Conservation (phyloP, 1,140 invertebrate genomes). For the Macrosteles quadrilineatus region DNA sequence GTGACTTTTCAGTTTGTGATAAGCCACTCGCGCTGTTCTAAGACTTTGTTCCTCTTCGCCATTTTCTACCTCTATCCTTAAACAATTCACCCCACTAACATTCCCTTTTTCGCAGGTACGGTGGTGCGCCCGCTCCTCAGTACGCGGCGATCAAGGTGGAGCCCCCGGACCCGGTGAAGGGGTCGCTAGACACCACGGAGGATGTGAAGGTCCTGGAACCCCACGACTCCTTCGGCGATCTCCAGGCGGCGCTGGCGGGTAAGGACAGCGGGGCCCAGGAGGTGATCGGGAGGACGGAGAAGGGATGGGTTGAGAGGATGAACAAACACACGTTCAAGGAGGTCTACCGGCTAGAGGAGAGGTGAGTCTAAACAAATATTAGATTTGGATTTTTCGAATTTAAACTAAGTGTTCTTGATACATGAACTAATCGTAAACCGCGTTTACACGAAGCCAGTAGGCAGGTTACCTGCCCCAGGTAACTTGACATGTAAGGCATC, state of each 20-base stretch:
- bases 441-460: too few species aligned
- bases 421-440: too few species aligned
- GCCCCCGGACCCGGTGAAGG: conserved; percentile 32
- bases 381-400: too few species aligned
- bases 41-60: too few species aligned
- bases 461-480: too few species aligned
- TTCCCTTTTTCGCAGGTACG: background rate
- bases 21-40: too few species aligned
- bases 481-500: too few species aligned
- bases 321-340: conserved; percentile 23
- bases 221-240: background rate
- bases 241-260: background rate
- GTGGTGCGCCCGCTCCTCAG: background rate
- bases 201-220: conserved; percentile 22
- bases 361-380: background rate
- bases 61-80: too few species aligned
- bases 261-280: conserved; percentile 1
- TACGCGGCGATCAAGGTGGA: conserved; percentile 10
- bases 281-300: conserved; percentile 19
- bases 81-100: too few species aligned
- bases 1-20: too few species aligned
- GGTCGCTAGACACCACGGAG: conserved; percentile 47
- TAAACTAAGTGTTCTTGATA: too few species aligned
- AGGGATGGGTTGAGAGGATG: background rate
- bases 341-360: background rate